phyloP scores from a whole-genome alignment of 1,140 invertebrate genomes.

The Drosophila tristis region DNA sequence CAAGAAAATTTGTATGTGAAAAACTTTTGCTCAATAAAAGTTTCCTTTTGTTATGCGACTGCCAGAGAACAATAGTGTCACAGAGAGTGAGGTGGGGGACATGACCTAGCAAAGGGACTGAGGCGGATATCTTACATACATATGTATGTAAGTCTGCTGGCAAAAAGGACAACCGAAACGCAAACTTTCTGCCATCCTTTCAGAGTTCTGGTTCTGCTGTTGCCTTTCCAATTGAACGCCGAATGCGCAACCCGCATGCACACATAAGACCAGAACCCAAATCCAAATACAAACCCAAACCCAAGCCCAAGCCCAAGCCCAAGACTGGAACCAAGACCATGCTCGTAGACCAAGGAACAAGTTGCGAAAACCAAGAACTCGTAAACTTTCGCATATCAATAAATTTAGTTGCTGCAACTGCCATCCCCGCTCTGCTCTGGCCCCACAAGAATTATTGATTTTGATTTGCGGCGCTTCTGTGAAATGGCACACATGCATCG shows the following conservation, averaged over 20 bases:
- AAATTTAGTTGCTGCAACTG: conserved; percentile 50
- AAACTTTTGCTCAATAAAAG: conserved; percentile 80
- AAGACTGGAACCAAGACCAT: conserved; percentile 25
- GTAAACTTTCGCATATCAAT: conserved; percentile 81
- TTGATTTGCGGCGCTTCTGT: conserved; percentile 73
- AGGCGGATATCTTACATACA: conserved; percentile 24
- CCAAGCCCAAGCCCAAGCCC: background rate
- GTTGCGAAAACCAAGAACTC: conserved; percentile 61
- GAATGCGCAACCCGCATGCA: conserved; percentile 46
- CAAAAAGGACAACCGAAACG: conserved; percentile 42
- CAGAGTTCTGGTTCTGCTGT: conserved; percentile 29
- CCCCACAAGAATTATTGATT: conserved; percentile 65
- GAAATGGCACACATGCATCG: conserved; percentile 51
- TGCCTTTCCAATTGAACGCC: conserved; percentile 48
- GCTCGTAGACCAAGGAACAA: conserved; percentile 17
- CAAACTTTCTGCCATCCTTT: conserved; percentile 49
- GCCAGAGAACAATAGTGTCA: conserved; percentile 66
- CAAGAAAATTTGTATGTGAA: conserved; percentile 80
- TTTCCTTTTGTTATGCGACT: conserved; percentile 72
- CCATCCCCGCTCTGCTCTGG: background rate
- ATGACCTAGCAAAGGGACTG: background rate
- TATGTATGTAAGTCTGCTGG: conserved; percentile 56
- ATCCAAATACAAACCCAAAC: conserved; percentile 2
- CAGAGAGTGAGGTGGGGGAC: conserved; percentile 14
- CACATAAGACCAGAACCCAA: conserved; percentile 8